Conservation (phyloP, 2,888 invertebrate genomes). For the Pandemis heparana region DNA sequence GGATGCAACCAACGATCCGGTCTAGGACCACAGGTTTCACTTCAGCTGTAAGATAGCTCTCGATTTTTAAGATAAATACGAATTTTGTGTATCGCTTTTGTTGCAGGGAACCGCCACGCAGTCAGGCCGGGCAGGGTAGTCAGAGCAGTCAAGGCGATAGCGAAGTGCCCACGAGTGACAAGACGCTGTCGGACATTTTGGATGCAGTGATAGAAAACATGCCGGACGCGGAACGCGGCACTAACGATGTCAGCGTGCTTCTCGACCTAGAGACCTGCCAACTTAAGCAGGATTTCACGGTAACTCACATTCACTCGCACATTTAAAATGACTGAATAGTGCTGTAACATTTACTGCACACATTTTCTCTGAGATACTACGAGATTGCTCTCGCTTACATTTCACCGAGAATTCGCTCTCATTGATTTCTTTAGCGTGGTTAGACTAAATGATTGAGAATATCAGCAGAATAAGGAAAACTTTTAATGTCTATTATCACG, state of each 20-base stretch:
- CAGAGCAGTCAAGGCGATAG: constrained; percentile 51
- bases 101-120: constrained; percentile 68
- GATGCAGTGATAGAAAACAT: constrained; percentile 94
- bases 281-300: constrained; percentile 53
- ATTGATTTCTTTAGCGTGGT: too few relatives aligned
- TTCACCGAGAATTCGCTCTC: too few relatives aligned
- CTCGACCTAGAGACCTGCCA: constrained; percentile 55
- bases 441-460: too few relatives aligned
- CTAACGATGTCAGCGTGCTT: constrained; percentile 63
- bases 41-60: too few relatives aligned
- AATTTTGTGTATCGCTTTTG: constrained; percentile 9
- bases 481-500: too few relatives aligned
- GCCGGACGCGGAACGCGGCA: constrained; percentile 85
- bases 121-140: constrained; percentile 59
- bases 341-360: too few relatives aligned
- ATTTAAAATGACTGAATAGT: background rate
- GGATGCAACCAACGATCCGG: too few relatives aligned
- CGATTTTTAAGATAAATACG: background rate
- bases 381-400: too few relatives aligned
- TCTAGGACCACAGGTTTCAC: background rate
- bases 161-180: constrained; percentile 71
- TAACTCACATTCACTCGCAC: constrained; percentile 35
- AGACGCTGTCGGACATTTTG: constrained; percentile 90
- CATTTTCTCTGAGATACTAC: too few relatives aligned
- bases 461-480: too few relatives aligned